Percentiles rank a stretch among this genome's conserved stretches.
phyloP scores from a whole-genome alignment of 2,797 vertebrate genomes.

The Tragelaphus eurycerus region DNA sequence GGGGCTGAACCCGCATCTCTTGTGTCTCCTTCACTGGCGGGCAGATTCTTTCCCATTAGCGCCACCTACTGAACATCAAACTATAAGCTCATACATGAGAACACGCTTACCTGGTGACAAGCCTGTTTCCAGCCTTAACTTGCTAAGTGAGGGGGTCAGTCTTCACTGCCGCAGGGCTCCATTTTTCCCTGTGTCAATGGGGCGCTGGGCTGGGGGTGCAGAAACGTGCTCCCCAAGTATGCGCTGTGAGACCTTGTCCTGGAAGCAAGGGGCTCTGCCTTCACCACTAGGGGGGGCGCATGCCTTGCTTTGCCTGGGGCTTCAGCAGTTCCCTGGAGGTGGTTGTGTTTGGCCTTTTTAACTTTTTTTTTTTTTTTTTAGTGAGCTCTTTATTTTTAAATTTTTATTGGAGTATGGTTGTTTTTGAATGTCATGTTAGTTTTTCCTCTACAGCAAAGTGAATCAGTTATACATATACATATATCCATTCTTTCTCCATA shows the following conservation, averaged over 20 bases:
- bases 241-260: not conserved
- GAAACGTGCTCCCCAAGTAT: too few species aligned
- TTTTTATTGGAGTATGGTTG: not conserved
- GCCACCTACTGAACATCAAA: not conserved
- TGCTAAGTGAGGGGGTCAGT: accelerated
- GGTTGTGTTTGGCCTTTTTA: accelerated
- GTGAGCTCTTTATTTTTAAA: not conserved
- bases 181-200: accelerated
- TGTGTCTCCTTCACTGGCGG: not conserved
- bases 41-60: not conserved
- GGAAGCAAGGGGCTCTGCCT: not conserved
- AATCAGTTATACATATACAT: not conserved
- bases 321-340: not conserved
- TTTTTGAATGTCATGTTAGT: not conserved
- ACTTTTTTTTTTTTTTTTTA: not conserved
- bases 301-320: constrained; percentile 56
- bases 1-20: not conserved
- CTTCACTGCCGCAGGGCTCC: not conserved
- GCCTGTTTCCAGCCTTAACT: too few species aligned
- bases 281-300: constrained; percentile 81
- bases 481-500: not conserved
- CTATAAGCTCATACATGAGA: not conserved
- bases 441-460: not conserved
- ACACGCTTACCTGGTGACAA: not conserved
- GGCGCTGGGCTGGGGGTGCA: not conserved